Evolutionary conservation across 2,797 vertebrate species (phyloP).

Genomic region (Numenius phaeopus): DNA sequence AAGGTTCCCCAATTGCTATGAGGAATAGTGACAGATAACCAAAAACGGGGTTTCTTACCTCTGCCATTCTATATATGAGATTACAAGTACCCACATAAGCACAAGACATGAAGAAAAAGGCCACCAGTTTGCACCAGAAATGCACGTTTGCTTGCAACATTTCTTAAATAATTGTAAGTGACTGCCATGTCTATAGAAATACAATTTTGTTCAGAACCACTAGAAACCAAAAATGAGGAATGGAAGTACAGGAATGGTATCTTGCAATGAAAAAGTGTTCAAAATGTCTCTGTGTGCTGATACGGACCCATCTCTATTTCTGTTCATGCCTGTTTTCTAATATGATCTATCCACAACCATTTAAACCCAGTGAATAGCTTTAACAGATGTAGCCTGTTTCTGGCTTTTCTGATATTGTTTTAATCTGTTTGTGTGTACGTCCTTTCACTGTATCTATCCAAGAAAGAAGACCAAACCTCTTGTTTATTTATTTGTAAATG

Average conservation of each 20-base stretch:
- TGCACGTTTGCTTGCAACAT: background rate
- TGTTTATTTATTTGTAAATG: background rate
- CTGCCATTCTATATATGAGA: background rate
- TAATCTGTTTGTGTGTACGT: background rate
- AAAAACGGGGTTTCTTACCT: background rate
- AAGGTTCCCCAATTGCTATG: background rate
- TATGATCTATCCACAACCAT: background rate
- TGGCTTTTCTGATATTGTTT: background rate
- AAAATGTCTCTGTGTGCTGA: background rate
- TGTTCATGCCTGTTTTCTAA: background rate
- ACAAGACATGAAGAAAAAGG: background rate
- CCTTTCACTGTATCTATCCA: background rate
- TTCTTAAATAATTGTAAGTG: background rate
- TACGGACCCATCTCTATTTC: background rate
- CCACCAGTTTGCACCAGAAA: background rate
- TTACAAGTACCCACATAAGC: background rate
- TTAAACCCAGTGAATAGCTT: background rate
- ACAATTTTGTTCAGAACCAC: background rate
- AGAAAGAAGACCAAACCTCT: background rate
- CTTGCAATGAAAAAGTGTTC: background rate
- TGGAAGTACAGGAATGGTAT: background rate
- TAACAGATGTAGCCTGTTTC: background rate
- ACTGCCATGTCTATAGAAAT: background rate
- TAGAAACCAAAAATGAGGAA: background rate
- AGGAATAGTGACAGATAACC: background rate